Evolutionary conservation across 2,113 vertebrate species (phyloP), one percentile per base, ranked within the genome.

Genomic region (Hypanus sabinus): DNA sequence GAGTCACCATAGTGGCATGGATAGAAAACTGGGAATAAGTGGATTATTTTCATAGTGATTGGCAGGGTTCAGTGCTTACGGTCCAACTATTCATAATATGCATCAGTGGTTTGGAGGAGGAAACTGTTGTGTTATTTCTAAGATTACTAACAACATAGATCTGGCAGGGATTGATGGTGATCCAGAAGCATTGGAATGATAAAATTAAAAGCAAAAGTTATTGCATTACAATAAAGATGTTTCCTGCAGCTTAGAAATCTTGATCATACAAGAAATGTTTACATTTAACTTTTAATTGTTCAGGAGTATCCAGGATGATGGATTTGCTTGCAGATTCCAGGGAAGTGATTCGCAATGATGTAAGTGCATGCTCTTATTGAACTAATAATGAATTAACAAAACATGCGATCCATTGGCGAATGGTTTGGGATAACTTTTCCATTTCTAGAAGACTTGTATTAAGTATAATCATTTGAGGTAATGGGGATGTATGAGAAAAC

Each of bases 331-430:
- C 98, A 4, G 99, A 99, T 95, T 99, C 99, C 1, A 98, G 99
- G 96, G 99, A 99, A 96, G 98, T 99, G 0, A 99, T 99, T 95
- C 97, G 99, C 68, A 99, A 99, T 94, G 99, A 99, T 95, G 99
- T 99, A 95, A 98, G 98, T 97, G 27, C 33, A 46, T 65, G 12
- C 24, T 75, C 70, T 55, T 46, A 7, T 4, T 0, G 73, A 55
- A 1, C n/a, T 27, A 20, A 20, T 73, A 20, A 73, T 5, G 22
- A 73, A 5, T 73, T 81, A 38, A 80, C 77, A 38, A 1, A 18
- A 18, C 0, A 20, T 68, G 60, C 85, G 65, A 16, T 33, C 14
- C 6, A n/a, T 57, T 88, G 62, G 18, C 2, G 14, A 22, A 16
- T 85, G 81, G 5, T 83, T 83, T 24, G 24, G 18, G 20, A 24